Evolutionary conservation across 2,113 vertebrate genomes (phyloP).

Genomic region (Sardina pilchardus): DNA sequence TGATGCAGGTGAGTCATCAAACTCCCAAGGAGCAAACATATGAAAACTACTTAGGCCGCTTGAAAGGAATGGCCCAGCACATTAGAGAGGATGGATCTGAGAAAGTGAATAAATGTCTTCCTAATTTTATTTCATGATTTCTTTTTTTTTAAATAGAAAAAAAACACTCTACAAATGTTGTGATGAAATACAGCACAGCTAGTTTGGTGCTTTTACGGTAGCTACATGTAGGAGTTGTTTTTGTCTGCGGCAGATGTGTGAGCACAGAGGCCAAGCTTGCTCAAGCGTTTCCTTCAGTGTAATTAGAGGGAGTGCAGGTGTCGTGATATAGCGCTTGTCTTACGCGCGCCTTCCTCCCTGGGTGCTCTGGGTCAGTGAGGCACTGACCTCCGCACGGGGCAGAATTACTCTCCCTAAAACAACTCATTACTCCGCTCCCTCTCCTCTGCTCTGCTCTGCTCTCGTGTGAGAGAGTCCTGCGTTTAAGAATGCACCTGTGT

Average conservation of each 20-base stretch:
- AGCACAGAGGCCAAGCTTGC: neutral
- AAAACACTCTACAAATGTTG: neutral
- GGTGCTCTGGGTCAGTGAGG: neutral
- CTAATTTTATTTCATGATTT: too few relatives aligned
- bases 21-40: neutral
- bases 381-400: neutral
- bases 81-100: too few relatives aligned
- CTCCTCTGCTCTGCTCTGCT: too few relatives aligned
- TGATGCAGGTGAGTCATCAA: constrained; percentile 91
- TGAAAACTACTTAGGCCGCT: too few relatives aligned
- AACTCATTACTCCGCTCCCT: neutral
- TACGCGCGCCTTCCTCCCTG: neutral
- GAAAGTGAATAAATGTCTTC: too few relatives aligned
- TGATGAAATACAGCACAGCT: neutral
- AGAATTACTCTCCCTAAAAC: neutral
- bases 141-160: too few relatives aligned
- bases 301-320: neutral
- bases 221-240: neutral
- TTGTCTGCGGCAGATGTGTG: neutral
- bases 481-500: too few relatives aligned
- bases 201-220: too few relatives aligned
- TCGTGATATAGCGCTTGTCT: neutral
- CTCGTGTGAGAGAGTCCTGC: neutral
- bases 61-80: too few relatives aligned
- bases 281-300: neutral